Evolutionary conservation across 2,113 vertebrate genomes (phyloP), one percentile per base, ranked within the genome.

Genomic region (Eidolon helvum): DNA sequence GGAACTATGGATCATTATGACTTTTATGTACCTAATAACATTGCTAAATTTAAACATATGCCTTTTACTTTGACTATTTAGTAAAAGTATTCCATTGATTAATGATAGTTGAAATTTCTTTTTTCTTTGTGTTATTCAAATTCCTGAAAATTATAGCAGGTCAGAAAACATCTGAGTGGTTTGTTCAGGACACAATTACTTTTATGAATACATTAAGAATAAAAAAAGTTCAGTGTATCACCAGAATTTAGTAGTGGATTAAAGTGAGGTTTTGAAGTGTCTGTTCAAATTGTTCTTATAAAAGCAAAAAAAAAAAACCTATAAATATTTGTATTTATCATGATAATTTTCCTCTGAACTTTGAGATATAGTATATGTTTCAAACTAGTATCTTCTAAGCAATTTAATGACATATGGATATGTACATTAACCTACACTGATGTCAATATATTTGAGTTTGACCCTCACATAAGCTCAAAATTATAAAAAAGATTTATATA

Each of bases 21-120:
- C 10, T 19, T 55, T 66, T 55, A 95, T 75, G n/a, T 19, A 95
- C 26, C 40, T 87, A 85, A 80, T 2, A 69, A 30, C 48, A 69
- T 9, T 55, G 38, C 40, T 83, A 72, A 91, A 89, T 95, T 97
- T 97, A 96, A 96, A 94, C 38, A 21, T 14, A 53, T 91, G 78
- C 10, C 28, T 85, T 94, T 95, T 35, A 84, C 45, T 93, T 50
- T 95, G 78, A 80, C 40, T 61, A 96, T 83, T 97, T 45, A 86
- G 85, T 66, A 59, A 91, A 92, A 95, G 77, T 30, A 89, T 88
- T 82, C 2, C 50, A 50, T 91, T 97, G 85, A 95, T 97, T 95
- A 94, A 97, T 96, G 82, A 59, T 91, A 57, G 55, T 83, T 88
- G 65, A 93, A 95, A 91, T 96, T 75, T 94, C 66, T 65, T 94